Evolutionary conservation across 1,140 invertebrate genomes (phyloP).

Genomic region (Lasioglossum baleicum): DNA sequence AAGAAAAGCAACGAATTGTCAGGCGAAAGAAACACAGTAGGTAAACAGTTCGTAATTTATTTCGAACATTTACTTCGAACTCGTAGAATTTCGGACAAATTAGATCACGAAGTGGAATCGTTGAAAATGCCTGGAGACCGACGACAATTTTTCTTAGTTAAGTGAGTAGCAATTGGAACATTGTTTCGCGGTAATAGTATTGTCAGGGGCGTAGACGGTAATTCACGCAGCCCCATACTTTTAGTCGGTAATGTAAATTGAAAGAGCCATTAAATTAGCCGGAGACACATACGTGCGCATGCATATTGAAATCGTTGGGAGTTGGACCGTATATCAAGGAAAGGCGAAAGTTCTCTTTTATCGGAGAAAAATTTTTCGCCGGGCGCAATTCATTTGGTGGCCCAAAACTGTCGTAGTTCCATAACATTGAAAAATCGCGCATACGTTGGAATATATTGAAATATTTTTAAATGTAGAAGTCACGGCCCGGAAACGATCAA

Average conservation of each 20-base stretch:
- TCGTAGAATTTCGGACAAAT: too few relatives aligned
- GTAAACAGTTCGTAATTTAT: too few relatives aligned
- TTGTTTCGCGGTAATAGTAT: background rate
- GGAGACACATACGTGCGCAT: too few relatives aligned
- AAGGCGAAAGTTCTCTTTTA: constrained; percentile 33
- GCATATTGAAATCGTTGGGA: background rate
- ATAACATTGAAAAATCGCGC: constrained; percentile 28
- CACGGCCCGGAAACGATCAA: background rate
- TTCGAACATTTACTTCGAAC: too few relatives aligned
- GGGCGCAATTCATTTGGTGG: constrained; percentile 21
- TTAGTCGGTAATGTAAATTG: background rate
- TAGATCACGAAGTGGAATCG: too few relatives aligned
- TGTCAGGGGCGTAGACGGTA: background rate
- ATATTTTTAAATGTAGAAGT: constrained; percentile 7
- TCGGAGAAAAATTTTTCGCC: constrained; percentile 31
- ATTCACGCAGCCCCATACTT: background rate
- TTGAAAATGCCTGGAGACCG: too few relatives aligned
- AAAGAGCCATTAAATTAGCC: constrained; percentile 13
- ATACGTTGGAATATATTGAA: constrained; percentile 25
- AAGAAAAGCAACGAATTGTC: too few relatives aligned
- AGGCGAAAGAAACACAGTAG: too few relatives aligned
- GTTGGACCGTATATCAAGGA: constrained; percentile 27
- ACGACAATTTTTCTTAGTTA: too few relatives aligned
- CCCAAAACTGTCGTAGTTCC: constrained; percentile 40
- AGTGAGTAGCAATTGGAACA: background rate